A percentile compares a stretch with the other conserved stretches of the same genome.
These are phyloP conservation scores for Oreochromis grahami DNA, from an alignment of 2,797 vertebrate genomes.

Conservation along the genomic window DNA sequence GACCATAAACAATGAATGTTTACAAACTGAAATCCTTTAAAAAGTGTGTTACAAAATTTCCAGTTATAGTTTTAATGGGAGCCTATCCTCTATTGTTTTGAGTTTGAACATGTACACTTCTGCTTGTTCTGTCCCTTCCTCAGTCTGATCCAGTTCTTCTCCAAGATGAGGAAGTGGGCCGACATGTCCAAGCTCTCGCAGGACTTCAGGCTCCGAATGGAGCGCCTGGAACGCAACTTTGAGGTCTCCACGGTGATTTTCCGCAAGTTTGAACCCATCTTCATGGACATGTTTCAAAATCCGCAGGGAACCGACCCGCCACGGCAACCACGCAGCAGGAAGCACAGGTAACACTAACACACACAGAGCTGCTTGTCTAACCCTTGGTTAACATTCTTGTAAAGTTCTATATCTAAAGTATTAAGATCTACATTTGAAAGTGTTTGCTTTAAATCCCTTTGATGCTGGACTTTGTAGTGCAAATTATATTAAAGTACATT, in stretches of 20 bases:
- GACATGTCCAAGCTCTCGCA: slow-evolving; percentile 92
- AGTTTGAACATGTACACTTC: rapidly evolving
- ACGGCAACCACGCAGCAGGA: slow-evolving; percentile 87
- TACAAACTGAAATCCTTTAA: background rate
- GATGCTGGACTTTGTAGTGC: rapidly evolving
- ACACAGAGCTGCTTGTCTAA: rapidly evolving
- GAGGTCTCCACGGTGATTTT: slow-evolving; percentile 97
- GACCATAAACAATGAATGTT: background rate
- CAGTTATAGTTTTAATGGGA: background rate
- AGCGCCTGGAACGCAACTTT: slow-evolving; percentile 92
- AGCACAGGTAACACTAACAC: slow-evolving; percentile 81
- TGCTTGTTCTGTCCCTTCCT: background rate
- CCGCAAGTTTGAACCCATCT: slow-evolving; percentile 95
- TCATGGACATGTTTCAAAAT: slow-evolving; percentile 93
- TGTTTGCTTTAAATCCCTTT: background rate
- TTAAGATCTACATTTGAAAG: background rate
- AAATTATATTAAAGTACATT: background rate
- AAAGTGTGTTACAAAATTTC: rapidly evolving
- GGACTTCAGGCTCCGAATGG: slow-evolving; percentile 89
- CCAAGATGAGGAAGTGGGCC: slow-evolving; percentile 98
- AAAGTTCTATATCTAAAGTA: background rate
- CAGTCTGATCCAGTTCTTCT: slow-evolving; percentile 98
- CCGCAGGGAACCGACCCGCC: slow-evolving; percentile 84
- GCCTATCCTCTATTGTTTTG: rapidly evolving
- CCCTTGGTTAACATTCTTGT: background rate